Conservation (phyloP, 2,113 vertebrate genomes). For the Psittacula cyanocephala region DNA sequence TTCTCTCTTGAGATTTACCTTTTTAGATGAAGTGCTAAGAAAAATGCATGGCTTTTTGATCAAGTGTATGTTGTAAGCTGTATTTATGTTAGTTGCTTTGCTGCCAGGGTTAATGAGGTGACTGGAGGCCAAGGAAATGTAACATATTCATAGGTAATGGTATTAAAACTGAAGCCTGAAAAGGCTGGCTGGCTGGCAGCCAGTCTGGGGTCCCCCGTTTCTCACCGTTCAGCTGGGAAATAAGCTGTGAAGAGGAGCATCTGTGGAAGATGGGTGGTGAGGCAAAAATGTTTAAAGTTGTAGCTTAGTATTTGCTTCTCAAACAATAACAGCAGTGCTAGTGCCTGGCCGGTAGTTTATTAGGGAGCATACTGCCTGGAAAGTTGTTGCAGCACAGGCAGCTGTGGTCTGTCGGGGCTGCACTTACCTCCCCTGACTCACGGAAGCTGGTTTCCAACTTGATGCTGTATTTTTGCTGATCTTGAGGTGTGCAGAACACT, state of each 20-base stretch:
- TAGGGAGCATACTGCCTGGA: neutral
- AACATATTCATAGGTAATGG: neutral
- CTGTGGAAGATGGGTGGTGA: neutral
- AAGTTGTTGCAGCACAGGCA: neutral
- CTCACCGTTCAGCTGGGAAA: neutral
- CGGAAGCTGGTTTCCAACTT: neutral
- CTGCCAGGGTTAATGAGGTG: conserved; percentile 33
- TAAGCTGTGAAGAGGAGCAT: conserved; percentile 33
- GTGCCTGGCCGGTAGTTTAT: neutral
- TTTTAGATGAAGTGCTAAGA: neutral
- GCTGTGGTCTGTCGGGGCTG: neutral
- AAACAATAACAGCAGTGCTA: neutral
- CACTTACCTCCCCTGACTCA: fast-evolving
- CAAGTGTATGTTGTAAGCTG: neutral
- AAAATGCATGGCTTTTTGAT: neutral
- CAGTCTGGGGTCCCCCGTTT: neutral
- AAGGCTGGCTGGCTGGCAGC: neutral
- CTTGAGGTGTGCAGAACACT: neutral
- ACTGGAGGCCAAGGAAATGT: neutral
- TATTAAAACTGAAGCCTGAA: neutral
- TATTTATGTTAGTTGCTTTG: neutral
- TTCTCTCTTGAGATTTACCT: neutral
- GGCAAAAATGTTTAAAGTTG: neutral
- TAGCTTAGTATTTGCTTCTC: neutral
- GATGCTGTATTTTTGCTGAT: neutral